Percentiles rank a stretch among this genome's conserved stretches.
These are phyloP conservation scores for Melanerpes aurifrons DNA, from an alignment of 2,113 vertebrate species.

Conservation along the genomic window DNA sequence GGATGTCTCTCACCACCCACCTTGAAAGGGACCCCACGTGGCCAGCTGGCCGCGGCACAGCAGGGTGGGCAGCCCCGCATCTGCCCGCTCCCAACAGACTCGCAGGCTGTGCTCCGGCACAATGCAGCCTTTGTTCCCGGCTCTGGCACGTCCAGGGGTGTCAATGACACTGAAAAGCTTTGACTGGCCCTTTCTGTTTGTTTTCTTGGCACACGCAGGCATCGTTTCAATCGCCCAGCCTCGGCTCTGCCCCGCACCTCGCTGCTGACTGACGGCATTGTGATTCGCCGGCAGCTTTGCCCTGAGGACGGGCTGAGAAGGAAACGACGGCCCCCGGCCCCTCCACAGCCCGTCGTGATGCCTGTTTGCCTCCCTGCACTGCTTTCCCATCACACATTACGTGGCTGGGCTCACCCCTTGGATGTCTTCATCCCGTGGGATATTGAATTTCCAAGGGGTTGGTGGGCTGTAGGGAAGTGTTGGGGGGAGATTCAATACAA, in stretches of 20 bases:
- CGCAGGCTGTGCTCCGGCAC: not conserved
- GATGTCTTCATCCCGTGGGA: rapidly evolving
- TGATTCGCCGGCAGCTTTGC: not conserved
- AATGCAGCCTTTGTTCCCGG: constrained; percentile 9
- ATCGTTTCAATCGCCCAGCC: not conserved
- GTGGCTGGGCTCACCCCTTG: not conserved
- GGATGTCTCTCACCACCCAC: constrained; percentile 6
- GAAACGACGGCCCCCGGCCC: rapidly evolving
- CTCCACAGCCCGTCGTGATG: not conserved
- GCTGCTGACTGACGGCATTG: not conserved
- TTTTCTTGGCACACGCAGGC: constrained; percentile 47
- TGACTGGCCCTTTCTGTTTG: constrained; percentile 67
- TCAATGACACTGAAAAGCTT: constrained; percentile 64
- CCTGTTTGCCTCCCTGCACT: not conserved
- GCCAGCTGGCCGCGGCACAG: not conserved
- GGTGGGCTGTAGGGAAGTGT: not conserved
- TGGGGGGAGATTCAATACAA: rapidly evolving
- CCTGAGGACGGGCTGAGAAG: not conserved
- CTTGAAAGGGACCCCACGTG: not conserved
- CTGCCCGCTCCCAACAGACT: constrained; percentile 27
- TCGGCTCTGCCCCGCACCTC: not conserved
- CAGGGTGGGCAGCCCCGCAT: constrained; percentile 39
- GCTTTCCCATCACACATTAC: not conserved
- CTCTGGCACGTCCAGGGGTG: constrained; percentile 48
- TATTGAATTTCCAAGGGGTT: not conserved